Conservation (phyloP, 2,797 vertebrate species). For the Ptychadena robeensis region DNA sequence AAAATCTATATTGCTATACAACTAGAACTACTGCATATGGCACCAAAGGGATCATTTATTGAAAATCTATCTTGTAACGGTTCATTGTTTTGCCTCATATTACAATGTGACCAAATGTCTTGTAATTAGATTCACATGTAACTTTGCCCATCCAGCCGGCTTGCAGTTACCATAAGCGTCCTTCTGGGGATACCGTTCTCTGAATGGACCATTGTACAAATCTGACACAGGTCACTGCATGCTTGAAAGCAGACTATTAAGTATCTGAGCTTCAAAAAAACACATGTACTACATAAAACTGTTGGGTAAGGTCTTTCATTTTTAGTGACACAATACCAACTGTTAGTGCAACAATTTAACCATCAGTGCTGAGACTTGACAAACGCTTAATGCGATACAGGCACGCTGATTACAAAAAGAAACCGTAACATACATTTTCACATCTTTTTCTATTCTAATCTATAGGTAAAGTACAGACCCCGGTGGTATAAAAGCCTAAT, state of each 20-base stretch:
- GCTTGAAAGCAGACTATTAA: constrained; percentile 62
- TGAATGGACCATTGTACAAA: constrained; percentile 68
- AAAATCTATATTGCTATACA: background rate
- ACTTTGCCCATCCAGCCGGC: constrained; percentile 57
- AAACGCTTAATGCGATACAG: background rate
- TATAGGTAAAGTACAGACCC: background rate
- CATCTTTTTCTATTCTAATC: background rate
- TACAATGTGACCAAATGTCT: constrained; percentile 62
- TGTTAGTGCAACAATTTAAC: background rate
- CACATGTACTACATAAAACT: constrained; percentile 21
- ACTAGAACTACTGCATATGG: background rate
- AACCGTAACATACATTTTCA: background rate
- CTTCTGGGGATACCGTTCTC: constrained; percentile 60
- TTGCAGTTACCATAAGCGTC: constrained; percentile 66
- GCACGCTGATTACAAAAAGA: background rate
- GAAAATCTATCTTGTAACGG: constrained; percentile 55
- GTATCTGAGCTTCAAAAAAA: constrained; percentile 25
- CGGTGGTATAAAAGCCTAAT: background rate
- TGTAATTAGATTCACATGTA: constrained; percentile 44
- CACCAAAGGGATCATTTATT: background rate
- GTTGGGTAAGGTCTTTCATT: constrained; percentile 21
- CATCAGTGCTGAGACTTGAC: background rate
- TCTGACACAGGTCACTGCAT: constrained; percentile 66
- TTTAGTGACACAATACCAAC: background rate
- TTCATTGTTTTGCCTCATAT: constrained; percentile 64